Evolutionary conservation across 1,140 invertebrate genomes (phyloP).

Genomic region (Oedothorax gibbosus): DNA sequence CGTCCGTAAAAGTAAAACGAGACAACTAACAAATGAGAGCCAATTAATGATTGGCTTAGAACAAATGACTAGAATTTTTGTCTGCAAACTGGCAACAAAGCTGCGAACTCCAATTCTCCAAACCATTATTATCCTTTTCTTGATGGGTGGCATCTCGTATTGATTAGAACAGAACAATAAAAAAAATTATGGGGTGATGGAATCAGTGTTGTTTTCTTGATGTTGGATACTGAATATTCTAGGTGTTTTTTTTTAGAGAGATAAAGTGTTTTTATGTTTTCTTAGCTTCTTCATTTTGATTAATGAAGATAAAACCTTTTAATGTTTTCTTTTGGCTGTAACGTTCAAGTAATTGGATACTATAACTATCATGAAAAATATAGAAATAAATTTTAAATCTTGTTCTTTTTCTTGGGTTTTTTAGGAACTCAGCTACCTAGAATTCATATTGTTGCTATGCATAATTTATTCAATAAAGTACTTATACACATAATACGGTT

Average conservation of each 20-base stretch:
- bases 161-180: slow-evolving; percentile 27
- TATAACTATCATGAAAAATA: slow-evolving; percentile 24
- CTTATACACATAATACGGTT: no score
- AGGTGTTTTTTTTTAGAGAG: background rate
- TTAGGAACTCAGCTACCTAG: no score
- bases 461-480: no score
- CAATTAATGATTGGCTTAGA: slow-evolving; percentile 61
- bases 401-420: no score
- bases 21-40: slow-evolving; percentile 55
- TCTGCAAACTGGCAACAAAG: slow-evolving; percentile 57
- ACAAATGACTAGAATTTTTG: slow-evolving; percentile 57
- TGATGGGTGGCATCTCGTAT: slow-evolving; percentile 55
- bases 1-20: slow-evolving; percentile 47
- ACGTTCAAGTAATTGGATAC: slow-evolving; percentile 29
- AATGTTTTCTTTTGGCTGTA: slow-evolving; percentile 36
- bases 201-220: slow-evolving; percentile 1
- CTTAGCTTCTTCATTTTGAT: background rate
- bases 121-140: slow-evolving; percentile 57
- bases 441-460: no score
- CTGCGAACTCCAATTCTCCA: slow-evolving; percentile 55
- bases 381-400: background rate
- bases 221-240: slow-evolving; percentile 9
- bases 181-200: slow-evolving; percentile 28
- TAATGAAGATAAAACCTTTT: slow-evolving; percentile 13
- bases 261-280: background rate